Base-by-base conservation (phyloP, 2,113 vertebrate species). In the Podilymbus podiceps region DNA sequence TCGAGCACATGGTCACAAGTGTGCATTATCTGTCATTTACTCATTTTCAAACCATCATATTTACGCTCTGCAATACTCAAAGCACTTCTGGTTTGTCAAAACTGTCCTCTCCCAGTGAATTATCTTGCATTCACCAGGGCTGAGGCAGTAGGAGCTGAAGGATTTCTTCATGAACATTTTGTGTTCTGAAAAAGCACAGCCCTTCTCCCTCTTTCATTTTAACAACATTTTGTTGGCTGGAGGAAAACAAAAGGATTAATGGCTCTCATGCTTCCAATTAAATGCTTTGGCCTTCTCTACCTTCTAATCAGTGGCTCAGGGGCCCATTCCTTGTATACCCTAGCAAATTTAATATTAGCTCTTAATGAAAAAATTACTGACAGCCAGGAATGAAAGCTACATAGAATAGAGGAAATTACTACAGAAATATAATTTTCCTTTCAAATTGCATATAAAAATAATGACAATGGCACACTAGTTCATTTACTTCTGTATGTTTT, bases 291-390 rank as follows among this genome's bases (percentile, higher is more conserved):
- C 80, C 72, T 77, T 58, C 93, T 95, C 66, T 95, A 96, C 80
- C 76, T 91, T 95, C 97, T 97, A 97, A 96, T 96, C 93, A 97
- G 90, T 75, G 92, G 77, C 92, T 76, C 30, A 31, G 73, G 93
- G 59, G 27, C 15, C 62, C 31, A 68, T 84, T 83, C 46, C 73
- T 82, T 94, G 53, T 88, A 91, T 88, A 93, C 83, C 89, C 78
- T 71, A 93, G 55, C 0, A 3, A 97, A 95, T 95, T 93, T 96
- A 97, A 77, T 95, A 98, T 96, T 97, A 97, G 75, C 78, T 95
- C 56, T 96, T 97, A 97, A 98, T 96, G 96, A 97, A 91, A 49
- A 66, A 88, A 59, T 62, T 97, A 96, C 94, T 85, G 94, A 95
- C 62, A 96, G 79, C 38, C 88, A 83, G 75, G 80, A 96, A 91